phyloP scores from a whole-genome alignment of 2,113 vertebrate species.

The Cebus imitator region DNA sequence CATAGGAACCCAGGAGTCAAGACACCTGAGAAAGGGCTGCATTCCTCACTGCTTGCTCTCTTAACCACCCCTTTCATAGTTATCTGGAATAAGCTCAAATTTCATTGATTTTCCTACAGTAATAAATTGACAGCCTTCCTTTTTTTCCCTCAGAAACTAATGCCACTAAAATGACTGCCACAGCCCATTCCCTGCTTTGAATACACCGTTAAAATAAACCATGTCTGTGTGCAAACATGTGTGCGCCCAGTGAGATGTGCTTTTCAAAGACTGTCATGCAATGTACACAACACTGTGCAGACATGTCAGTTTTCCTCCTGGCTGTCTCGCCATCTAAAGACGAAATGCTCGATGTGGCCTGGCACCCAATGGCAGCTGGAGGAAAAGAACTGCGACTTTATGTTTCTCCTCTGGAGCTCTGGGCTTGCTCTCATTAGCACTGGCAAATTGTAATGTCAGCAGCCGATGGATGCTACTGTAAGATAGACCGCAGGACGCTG shows the following conservation, averaged over 20 bases:
- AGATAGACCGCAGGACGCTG: fast-evolving
- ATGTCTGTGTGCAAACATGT: background rate
- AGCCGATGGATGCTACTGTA: background rate
- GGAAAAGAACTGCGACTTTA: background rate
- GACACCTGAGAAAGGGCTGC: background rate
- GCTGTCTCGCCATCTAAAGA: conserved; percentile 41
- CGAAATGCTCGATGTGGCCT: background rate
- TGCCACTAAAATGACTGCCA: background rate
- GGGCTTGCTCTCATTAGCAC: background rate
- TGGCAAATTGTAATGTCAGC: background rate
- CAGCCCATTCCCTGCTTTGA: conserved; percentile 44
- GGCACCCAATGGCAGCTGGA: background rate
- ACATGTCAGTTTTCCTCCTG: conserved; percentile 64
- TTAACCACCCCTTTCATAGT: background rate
- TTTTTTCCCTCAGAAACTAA: background rate
- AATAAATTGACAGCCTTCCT: background rate
- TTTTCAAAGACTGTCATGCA: conserved; percentile 73
- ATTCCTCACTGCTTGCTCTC: fast-evolving
- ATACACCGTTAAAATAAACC: conserved; percentile 41
- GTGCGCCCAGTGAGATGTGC: background rate
- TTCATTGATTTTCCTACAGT: background rate
- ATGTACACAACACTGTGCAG: conserved; percentile 43
- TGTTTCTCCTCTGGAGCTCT: fast-evolving
- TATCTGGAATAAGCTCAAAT: background rate
- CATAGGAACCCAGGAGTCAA: background rate